A percentile compares a stretch with the other conserved stretches of the same genome.
These are phyloP conservation scores for Temnopleurus reevesii DNA, from an alignment of 53 echinoderm and acorn worm genomes.

Conservation along the genomic window DNA sequence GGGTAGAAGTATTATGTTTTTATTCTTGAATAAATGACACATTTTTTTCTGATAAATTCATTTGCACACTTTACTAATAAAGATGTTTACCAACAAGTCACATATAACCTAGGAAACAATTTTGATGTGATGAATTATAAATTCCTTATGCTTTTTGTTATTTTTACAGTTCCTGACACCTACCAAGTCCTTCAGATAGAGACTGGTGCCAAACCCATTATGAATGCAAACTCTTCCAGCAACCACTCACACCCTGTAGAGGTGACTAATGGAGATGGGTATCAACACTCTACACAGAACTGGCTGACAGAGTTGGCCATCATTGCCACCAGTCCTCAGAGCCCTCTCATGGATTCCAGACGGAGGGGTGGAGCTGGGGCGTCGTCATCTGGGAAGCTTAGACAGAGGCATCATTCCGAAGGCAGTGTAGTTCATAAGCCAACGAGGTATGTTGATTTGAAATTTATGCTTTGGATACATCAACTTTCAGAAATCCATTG, in stretches of 20 bases:
- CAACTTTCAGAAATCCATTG: too few relatives aligned
- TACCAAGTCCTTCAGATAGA: slow-evolving; percentile 13
- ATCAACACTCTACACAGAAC: slow-evolving; percentile 22
- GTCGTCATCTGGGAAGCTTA: neutral
- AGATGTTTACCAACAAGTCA: too few relatives aligned
- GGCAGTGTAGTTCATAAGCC: slow-evolving; percentile 46
- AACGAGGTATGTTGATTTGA: neutral
- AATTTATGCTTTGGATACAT: neutral
- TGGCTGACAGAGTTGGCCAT: slow-evolving; percentile 71
- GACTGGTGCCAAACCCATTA: slow-evolving; percentile 35
- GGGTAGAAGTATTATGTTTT: too few relatives aligned
- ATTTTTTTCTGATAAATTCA: too few relatives aligned
- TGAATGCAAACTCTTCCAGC: neutral
- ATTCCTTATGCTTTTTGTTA: neutral
- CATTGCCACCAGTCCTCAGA: slow-evolving; percentile 72
- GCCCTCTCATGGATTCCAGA: slow-evolving; percentile 54
- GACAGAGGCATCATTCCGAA: slow-evolving; percentile 56
- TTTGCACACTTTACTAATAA: too few relatives aligned
- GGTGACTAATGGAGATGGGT: slow-evolving; percentile 12
- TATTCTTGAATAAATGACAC: too few relatives aligned
- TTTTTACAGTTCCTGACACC: neutral
- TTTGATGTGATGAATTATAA: too few relatives aligned
- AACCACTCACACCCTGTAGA: neutral
- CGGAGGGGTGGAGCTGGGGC: neutral
- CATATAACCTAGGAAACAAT: too few relatives aligned